A percentile compares a stretch with the other conserved stretches of the same genome.
These are phyloP conservation scores for Amiota mariae DNA, from an alignment of 2,888 invertebrate species.

Conservation along the genomic window DNA sequence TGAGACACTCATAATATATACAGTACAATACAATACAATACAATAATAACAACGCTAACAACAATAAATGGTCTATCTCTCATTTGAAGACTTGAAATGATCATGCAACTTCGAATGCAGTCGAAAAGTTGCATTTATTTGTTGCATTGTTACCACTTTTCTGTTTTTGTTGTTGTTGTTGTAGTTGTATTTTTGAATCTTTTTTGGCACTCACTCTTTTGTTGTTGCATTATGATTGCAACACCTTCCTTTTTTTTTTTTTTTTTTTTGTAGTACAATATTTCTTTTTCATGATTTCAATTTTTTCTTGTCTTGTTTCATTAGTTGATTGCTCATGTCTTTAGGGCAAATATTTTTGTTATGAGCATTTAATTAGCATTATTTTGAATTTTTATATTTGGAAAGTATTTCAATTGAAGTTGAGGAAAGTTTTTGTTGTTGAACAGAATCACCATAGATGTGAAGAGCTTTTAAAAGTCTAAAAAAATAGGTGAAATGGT, in stretches of 20 bases:
- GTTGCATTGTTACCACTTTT: not conserved
- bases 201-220: not conserved
- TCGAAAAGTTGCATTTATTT: constrained; percentile 15
- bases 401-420: no score
- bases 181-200: not conserved
- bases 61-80: not conserved
- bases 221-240: constrained; percentile 3
- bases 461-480: no score
- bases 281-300: not conserved
- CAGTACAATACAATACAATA: no score
- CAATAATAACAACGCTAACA: not conserved
- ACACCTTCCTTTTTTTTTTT: not conserved
- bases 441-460: no score
- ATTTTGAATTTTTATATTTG: no score
- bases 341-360: constrained; percentile 7
- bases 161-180: not conserved
- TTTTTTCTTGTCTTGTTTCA: constrained; percentile 7
- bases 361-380: not conserved
- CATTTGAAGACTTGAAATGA: not conserved
- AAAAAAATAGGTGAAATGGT: no score
- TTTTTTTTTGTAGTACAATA: not conserved
- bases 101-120: constrained; percentile 16
- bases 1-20: constrained; percentile 6
- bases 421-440: no score
- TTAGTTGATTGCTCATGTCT: not conserved